Base-by-base conservation (phyloP, 2,113 vertebrate genomes). In the Alectura lathami region DNA sequence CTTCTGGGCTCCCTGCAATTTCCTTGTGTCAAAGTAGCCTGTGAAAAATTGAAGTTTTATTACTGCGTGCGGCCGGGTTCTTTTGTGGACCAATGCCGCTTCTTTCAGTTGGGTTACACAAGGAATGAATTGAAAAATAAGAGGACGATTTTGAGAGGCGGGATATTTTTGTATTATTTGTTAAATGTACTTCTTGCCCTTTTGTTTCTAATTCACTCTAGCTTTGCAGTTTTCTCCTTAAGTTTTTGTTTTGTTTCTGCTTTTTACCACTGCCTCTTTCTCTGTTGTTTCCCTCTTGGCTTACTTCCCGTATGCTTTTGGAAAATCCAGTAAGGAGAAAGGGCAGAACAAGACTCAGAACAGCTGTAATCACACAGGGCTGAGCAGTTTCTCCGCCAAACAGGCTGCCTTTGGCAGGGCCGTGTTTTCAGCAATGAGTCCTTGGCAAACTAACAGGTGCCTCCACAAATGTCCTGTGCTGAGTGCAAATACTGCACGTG, bases 291-390 rank as follows among this genome's bases (percentile, higher is more conserved):
- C 56, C 29, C 43, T 47, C 59, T 72, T 88, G 81, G 73, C 72
- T 73, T 45, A 23, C 81, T 91, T 95, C 70, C 82, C 88, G 11
- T 47, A 66, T 91, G 79, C 72, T 89, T 89, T 86, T 90, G 88
- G 93, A 83, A 93, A 94, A 63, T 36, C 29, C 54, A 26, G 50
- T 43, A 63, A 42, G 38, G 76, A 92, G 67, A 69, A 77, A 59
- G 47, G 32, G 59, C 70, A 95, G 89, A 86, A 20, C 59, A 63
- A 88, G 74, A 70, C 76, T 29, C 30, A n/a, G 50, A 68, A 75
- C 75, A 94, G 77, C 88, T 96, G 57, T 74, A 84, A 83, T 63
- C 78, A 64, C 54, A 43, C 17, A 34, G 53, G 68, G 47, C 30
- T 23, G 21, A 93, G 83, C 53, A 74, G 45, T 34, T 82, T 56